These are phyloP conservation scores for Serinus canaria DNA, from an alignment of 2,113 vertebrate species.

Conservation along the genomic window DNA sequence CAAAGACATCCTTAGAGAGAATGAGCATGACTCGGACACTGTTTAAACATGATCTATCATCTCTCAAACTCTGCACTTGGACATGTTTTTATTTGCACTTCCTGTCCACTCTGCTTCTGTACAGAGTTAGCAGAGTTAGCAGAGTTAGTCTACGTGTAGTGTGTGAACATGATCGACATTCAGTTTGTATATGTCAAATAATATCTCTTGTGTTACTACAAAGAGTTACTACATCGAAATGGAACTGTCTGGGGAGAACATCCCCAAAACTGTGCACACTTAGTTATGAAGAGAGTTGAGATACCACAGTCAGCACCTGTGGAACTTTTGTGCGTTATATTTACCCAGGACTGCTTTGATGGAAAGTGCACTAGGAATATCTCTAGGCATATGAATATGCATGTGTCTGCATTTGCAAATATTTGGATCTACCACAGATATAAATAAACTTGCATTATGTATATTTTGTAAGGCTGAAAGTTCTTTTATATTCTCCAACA, in stretches of 20 bases:
- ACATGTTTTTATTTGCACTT: not conserved
- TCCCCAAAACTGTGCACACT: not conserved
- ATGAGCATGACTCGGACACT: not conserved
- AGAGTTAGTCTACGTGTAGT: not conserved
- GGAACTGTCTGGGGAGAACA: not conserved
- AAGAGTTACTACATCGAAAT: not conserved
- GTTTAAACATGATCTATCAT: not conserved
- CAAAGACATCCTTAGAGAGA: not conserved
- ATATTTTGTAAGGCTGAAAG: not conserved
- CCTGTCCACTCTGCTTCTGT: not conserved
- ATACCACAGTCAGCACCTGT: not conserved
- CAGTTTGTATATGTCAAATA: not conserved
- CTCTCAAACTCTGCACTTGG: not conserved
- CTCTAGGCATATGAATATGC: not conserved
- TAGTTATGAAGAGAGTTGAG: not conserved
- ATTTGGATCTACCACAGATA: not conserved
- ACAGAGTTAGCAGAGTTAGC: not conserved
- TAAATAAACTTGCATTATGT: not conserved
- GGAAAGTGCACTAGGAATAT: not conserved
- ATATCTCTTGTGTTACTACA: not conserved
- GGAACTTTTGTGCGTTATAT: not conserved
- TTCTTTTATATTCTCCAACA: not conserved
- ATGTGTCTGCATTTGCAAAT: not conserved
- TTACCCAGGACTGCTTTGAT: not conserved
- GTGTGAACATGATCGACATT: not conserved